Evolutionary conservation across 2,888 invertebrate species (phyloP).

Genomic region (Heliconius aoede): DNA sequence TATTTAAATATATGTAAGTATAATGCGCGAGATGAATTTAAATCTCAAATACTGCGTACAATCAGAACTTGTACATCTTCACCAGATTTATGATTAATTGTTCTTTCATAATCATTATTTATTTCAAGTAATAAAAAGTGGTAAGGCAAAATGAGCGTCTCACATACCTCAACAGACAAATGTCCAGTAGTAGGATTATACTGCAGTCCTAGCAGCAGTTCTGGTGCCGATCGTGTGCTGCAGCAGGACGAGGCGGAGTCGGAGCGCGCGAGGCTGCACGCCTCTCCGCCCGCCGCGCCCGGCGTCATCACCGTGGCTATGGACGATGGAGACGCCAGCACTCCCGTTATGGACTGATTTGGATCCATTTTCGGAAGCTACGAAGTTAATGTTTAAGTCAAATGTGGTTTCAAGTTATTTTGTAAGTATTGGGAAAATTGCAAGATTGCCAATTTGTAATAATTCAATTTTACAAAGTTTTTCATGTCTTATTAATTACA

Average conservation of each 20-base stretch:
- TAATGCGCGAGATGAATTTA: no score
- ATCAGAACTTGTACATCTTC: no score
- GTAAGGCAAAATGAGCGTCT: background rate
- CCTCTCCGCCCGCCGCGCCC: constrained; percentile 61
- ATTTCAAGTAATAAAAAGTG: background rate
- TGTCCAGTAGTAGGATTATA: constrained; percentile 97
- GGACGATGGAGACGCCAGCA: constrained; percentile 71
- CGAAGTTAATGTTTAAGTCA: background rate
- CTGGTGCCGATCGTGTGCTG: constrained; percentile 95
- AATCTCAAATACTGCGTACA: no score
- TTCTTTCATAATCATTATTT: no score
- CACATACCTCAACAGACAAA: constrained; percentile 93
- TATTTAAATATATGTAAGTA: no score
- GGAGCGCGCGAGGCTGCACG: constrained; percentile 92
- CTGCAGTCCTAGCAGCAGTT: constrained; percentile 94
- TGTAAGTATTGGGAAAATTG: background rate
- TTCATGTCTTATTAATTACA: background rate
- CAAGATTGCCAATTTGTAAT: background rate
- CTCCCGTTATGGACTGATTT: constrained; percentile 65
- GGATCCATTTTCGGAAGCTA: constrained; percentile 73
- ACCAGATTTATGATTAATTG: no score
- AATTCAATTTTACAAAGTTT: no score
- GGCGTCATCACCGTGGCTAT: constrained; percentile 64
- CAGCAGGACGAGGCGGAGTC: constrained; percentile 97
- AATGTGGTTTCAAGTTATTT: background rate